These are phyloP conservation scores for Channa striata DNA, from an alignment of 2,797 vertebrate genomes.

Conservation along the genomic window DNA sequence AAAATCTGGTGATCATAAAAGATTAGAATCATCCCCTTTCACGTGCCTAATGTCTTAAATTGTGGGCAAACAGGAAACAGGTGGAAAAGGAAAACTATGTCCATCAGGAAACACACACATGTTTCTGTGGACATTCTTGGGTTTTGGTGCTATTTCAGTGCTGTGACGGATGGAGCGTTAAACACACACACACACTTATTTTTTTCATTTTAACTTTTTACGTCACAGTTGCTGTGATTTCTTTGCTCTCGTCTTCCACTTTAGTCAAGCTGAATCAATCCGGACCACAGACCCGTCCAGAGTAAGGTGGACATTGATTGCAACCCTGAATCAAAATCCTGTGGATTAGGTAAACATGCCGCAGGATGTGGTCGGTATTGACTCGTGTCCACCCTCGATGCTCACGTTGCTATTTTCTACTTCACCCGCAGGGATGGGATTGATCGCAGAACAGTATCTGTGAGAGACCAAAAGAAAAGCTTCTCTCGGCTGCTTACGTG, in stretches of 20 bases:
- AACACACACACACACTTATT: conserved; percentile 3
- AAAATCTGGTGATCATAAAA: neutral
- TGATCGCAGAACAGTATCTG: conserved; percentile 43
- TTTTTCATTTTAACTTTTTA: no score
- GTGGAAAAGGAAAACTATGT: neutral
- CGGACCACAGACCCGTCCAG: conserved; percentile 38
- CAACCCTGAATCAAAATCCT: conserved; percentile 44
- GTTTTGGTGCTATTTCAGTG: conserved; percentile 4
- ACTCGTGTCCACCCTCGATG: conserved; percentile 45
- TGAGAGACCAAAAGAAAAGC: conserved; percentile 13
- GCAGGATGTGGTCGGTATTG: conserved; percentile 44
- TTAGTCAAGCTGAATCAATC: conserved; percentile 28
- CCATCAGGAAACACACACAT: neutral
- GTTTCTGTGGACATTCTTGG: neutral
- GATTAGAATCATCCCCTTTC: neutral
- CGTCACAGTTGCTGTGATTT: conserved; percentile 15
- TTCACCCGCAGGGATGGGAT: conserved; percentile 36
- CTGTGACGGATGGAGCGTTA: conserved; percentile 6
- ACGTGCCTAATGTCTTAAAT: neutral
- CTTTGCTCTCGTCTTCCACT: neutral
- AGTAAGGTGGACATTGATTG: conserved; percentile 50
- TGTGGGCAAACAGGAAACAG: no score
- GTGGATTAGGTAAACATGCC: conserved; percentile 44
- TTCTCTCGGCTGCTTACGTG: conserved; percentile 14
- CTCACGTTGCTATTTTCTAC: conserved; percentile 52